Evolutionary conservation across 2,888 invertebrate species (phyloP), one percentile per base, ranked within the genome.

Genomic region (Synanthedon vespiformis): DNA sequence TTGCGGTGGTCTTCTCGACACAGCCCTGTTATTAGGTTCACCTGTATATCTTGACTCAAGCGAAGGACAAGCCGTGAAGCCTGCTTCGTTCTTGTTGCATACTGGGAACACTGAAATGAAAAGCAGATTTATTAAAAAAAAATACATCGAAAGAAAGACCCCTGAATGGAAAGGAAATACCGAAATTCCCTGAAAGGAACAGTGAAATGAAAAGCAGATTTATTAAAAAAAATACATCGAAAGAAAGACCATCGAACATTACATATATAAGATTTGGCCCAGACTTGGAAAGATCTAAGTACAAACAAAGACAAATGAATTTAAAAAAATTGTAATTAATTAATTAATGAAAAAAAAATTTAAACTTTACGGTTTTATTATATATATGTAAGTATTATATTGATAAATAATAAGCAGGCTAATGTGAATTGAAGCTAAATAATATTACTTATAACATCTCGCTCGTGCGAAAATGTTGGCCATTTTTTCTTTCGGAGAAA

Each of bases 11-110:
- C 91, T 57, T 87, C 83, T 85, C 88, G 79, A 88, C 88, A 73
- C 88, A 85, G 72, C 79, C n/a, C 92, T 89, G 64, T 93, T 92
- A 85, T 93, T 93, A 18, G 94, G 94, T 81, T 94, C 94, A 54
- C 94, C 92, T 1, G 93, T 93, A 72, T 94, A 95, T 58, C 94
- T 89, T 56, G 93, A 80, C 70, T 87, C 88, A 57, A 85, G 63
- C 41, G 84, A 77, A 49, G 86, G 86, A 56, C 86, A 85, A 53
- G 85, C 74, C 44, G 84, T 80, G 67, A 87, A 88, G 4, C 85
- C 86, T 8, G 85, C 72, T 58, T 88, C 88, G 60, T 87, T 88
- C 58, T 77, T 77, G 71, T 88, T 88, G 67, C 82, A 85, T 3
- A 82, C 81, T 53, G 79, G 86, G 61, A 85, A 88, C 59, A 87